Conservation (phyloP, 1,140 invertebrate species). For the Drosophila nebulosa region DNA sequence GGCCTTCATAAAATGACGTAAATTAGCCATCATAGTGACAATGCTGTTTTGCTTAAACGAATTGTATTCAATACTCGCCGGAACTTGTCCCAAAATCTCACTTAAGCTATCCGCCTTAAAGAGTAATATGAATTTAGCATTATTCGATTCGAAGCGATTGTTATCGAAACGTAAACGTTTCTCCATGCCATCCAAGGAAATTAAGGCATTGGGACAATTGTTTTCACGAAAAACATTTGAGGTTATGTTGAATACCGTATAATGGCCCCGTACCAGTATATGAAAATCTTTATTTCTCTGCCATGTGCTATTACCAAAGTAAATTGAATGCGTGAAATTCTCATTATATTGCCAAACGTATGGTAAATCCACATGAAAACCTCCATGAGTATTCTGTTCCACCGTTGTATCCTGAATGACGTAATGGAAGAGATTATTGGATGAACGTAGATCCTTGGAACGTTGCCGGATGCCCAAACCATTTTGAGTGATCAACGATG, state of each 20-base stretch:
- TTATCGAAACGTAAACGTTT: slow-evolving; percentile 93
- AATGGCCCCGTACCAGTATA: slow-evolving; percentile 94
- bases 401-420: slow-evolving; percentile 93
- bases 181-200: slow-evolving; percentile 97
- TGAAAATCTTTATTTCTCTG: slow-evolving; percentile 92
- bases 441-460: slow-evolving; percentile 93
- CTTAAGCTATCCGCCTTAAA: slow-evolving; percentile 95
- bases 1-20: slow-evolving; percentile 48
- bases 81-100: slow-evolving; percentile 92
- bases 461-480: slow-evolving; percentile 92
- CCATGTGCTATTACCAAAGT: slow-evolving; percentile 93
- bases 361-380: slow-evolving; percentile 92
- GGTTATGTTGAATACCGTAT: slow-evolving; percentile 91
- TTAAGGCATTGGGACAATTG: slow-evolving; percentile 89
- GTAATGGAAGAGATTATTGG: slow-evolving; percentile 97
- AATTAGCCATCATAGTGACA: slow-evolving; percentile 50
- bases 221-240: slow-evolving; percentile 94
- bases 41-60: slow-evolving; percentile 88
- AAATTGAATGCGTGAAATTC: slow-evolving; percentile 95
- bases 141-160: slow-evolving; percentile 91
- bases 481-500: slow-evolving; percentile 91
- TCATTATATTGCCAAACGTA: slow-evolving; percentile 98
- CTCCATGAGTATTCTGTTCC: slow-evolving; percentile 91
- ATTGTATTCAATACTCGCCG: slow-evolving; percentile 90
- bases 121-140: slow-evolving; percentile 92